A percentile compares a stretch with the other conserved stretches of the same genome.
Evolutionary conservation across 2,113 vertebrate species (phyloP).

Genomic region (Sylvietta virens): DNA sequence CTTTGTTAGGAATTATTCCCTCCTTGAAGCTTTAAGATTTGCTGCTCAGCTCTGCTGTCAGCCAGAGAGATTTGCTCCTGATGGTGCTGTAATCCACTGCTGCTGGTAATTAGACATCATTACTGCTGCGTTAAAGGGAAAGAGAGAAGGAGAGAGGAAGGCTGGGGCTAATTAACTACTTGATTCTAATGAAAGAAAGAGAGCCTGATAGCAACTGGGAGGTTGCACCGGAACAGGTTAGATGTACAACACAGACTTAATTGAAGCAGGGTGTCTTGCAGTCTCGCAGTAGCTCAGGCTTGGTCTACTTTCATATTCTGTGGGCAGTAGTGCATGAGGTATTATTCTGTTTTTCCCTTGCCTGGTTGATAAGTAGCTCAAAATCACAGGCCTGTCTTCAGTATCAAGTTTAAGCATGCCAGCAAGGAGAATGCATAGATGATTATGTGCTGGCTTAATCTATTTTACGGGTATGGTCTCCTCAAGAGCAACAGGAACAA

Average conservation of each 20-base stretch:
- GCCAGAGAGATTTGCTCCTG: conserved; percentile 70
- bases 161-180: conserved; percentile 81
- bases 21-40: conserved; percentile 63
- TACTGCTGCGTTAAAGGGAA: conserved; percentile 74
- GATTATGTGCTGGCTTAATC: conserved; percentile 3
- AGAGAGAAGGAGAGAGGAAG: conserved; percentile 76
- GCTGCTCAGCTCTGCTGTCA: conserved; percentile 65
- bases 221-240: conserved; percentile 63
- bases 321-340: not conserved
- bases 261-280: conserved; percentile 62
- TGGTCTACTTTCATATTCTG: conserved; percentile 41
- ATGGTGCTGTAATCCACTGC: conserved; percentile 74
- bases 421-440: conserved; percentile 1
- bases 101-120: conserved; percentile 83
- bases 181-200: conserved; percentile 80
- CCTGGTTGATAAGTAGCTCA: conserved; percentile 7
- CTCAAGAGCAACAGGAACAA: conserved; percentile 52
- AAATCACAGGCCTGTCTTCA: not conserved
- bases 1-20: conserved; percentile 46
- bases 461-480: conserved; percentile 36
- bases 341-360: not conserved
- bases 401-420: conserved; percentile 21
- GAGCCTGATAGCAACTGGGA: conserved; percentile 75
- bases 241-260: conserved; percentile 64
- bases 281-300: conserved; percentile 44